phyloP scores from a whole-genome alignment of 2,797 vertebrate species.

The Lacerta viridis region DNA sequence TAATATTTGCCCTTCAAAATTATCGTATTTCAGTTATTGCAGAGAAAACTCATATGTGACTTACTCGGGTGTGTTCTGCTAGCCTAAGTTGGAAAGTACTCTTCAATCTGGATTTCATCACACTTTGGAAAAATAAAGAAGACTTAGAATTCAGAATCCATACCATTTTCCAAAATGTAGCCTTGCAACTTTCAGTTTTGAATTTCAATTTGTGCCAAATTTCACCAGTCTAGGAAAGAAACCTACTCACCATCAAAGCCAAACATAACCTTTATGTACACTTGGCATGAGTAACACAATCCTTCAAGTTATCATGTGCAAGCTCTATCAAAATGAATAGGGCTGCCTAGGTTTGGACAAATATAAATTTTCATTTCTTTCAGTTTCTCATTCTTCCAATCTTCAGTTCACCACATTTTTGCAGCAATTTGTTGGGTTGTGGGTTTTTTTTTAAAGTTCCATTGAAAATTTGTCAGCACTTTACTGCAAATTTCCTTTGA shows the following conservation, averaged over 20 bases:
- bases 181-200: background rate
- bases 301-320: background rate
- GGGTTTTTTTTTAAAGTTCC: too few relatives aligned
- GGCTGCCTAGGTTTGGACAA: too few relatives aligned
- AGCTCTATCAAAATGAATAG: too few relatives aligned
- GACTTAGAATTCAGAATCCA: background rate
- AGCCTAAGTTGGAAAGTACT: background rate
- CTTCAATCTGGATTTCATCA: background rate
- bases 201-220: background rate
- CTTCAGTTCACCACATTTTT: too few relatives aligned
- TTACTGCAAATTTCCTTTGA: too few relatives aligned
- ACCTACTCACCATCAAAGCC: background rate
- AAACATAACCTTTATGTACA: background rate
- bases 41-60: background rate
- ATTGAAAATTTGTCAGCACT: too few relatives aligned
- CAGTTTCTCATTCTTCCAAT: too few relatives aligned
- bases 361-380: too few relatives aligned
- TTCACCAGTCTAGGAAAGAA: background rate
- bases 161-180: background rate
- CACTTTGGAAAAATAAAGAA: background rate
- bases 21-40: background rate
- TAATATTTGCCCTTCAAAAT: background rate
- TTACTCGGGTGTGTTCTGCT: background rate
- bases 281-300: conserved; percentile 4
- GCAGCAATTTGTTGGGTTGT: too few relatives aligned